A percentile compares a stretch with the other conserved stretches of the same genome.
Conservation (phyloP, 2,888 invertebrate genomes). For the Phortica okadai region DNA sequence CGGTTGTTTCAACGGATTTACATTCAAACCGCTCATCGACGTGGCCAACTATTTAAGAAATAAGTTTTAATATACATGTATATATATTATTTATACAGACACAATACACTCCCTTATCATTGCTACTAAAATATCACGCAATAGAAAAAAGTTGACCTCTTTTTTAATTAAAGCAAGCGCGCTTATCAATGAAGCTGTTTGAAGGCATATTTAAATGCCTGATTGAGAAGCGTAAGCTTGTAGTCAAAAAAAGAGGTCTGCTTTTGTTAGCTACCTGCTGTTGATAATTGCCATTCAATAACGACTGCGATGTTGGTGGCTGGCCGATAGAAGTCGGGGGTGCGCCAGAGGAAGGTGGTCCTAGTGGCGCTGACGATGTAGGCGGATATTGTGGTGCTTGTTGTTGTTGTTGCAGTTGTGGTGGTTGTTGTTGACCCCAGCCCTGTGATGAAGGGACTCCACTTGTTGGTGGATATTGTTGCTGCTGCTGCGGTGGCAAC, state of each 20-base stretch:
- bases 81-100: not conserved
- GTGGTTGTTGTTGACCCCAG: conserved; percentile 58
- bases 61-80: not conserved
- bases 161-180: not conserved
- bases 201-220: not conserved
- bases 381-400: conserved; percentile 49
- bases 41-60: conserved; percentile 62
- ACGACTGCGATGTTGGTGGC: conserved; percentile 56
- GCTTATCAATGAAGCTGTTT: conserved; percentile 29
- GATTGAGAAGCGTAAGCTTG: not conserved
- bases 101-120: conserved; percentile 7
- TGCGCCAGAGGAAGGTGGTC: conserved; percentile 59
- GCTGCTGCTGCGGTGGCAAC: conserved; percentile 54
- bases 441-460: conserved; percentile 49
- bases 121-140: not conserved
- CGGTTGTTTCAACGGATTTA: conserved; percentile 66
- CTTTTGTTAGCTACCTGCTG: conserved; percentile 67
- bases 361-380: conserved; percentile 55
- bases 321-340: conserved; percentile 32
- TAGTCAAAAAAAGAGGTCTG: not conserved
- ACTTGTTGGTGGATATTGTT: conserved; percentile 53
- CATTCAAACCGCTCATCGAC: conserved; percentile 70
- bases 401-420: conserved; percentile 44
- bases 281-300: conserved; percentile 74
- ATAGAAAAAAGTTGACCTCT: conserved; percentile 27